Evolutionary conservation across 2,113 vertebrate species (phyloP).

Genomic region (Ornithorhynchus anatinus): DNA sequence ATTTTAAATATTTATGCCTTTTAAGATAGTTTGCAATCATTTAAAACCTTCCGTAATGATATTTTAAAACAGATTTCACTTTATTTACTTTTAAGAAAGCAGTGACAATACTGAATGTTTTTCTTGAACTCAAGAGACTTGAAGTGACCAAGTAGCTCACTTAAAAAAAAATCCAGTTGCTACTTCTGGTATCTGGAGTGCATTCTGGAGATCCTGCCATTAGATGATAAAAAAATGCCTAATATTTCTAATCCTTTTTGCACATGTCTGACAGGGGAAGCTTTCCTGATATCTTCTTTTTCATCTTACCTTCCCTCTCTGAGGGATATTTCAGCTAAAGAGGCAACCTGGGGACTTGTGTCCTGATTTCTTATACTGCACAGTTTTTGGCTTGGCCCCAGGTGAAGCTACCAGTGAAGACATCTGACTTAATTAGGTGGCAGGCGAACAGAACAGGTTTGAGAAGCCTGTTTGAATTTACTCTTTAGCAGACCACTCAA

Average conservation of each 20-base stretch:
- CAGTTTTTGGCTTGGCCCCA: not conserved
- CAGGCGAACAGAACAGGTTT: too few relatives aligned
- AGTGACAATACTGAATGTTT: not conserved
- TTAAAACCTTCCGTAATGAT: conserved; percentile 1
- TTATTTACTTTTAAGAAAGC: not conserved
- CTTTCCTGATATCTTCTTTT: not conserved
- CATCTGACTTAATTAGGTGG: not conserved
- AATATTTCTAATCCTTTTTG: not conserved
- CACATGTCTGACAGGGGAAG: not conserved
- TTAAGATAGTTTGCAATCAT: conserved; percentile 35
- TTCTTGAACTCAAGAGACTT: not conserved
- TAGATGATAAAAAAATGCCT: not conserved
- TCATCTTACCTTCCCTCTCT: not conserved
- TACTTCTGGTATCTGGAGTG: not conserved
- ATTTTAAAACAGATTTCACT: conserved; percentile 8
- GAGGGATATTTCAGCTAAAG: not conserved
- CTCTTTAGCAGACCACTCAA: too few relatives aligned
- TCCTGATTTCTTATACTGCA: not conserved
- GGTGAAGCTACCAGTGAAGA: not conserved
- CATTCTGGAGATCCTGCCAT: not conserved
- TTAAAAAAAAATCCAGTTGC: not conserved
- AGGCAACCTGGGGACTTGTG: not conserved
- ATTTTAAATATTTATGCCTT: not conserved
- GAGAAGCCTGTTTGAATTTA: too few relatives aligned
- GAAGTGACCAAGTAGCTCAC: not conserved